Conservation (phyloP, 2,797 vertebrate genomes). For the Dipus sagitta region DNA sequence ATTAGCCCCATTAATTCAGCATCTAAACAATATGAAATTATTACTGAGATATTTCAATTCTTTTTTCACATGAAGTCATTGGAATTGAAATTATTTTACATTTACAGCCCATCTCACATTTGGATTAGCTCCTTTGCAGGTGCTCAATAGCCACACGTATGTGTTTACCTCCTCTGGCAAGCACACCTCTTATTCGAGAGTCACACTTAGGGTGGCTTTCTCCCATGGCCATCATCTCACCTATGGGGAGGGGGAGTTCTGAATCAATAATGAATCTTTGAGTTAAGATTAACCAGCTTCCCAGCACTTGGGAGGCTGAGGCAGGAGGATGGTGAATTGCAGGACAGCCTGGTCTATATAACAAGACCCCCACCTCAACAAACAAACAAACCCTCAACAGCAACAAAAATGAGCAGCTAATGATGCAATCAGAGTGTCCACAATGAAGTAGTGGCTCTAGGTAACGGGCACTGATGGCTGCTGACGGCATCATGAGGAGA, state of each 20-base stretch:
- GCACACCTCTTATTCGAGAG: background rate
- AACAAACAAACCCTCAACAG: no score
- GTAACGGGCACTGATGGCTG: background rate
- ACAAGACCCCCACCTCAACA: no score
- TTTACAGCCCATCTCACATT: background rate
- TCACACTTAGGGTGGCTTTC: constrained; percentile 5
- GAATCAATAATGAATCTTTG: background rate
- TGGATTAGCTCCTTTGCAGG: background rate
- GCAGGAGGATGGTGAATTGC: no score
- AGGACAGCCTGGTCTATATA: no score
- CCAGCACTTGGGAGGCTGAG: no score
- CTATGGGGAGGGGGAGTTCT: constrained; percentile 26
- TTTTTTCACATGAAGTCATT: background rate
- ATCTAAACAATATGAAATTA: constrained; percentile 1
- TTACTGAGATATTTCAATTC: background rate
- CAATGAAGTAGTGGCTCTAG: background rate
- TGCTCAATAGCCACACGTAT: background rate
- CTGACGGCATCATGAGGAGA: background rate
- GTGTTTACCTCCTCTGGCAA: background rate
- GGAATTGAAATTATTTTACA: background rate
- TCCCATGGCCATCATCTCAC: background rate
- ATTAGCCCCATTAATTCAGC: constrained; percentile 35
- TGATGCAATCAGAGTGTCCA: background rate
- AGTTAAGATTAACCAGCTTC: background rate
- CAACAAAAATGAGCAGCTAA: background rate